phyloP scores from a whole-genome alignment of 2,888 invertebrate species.

The Aethes cnicana region DNA sequence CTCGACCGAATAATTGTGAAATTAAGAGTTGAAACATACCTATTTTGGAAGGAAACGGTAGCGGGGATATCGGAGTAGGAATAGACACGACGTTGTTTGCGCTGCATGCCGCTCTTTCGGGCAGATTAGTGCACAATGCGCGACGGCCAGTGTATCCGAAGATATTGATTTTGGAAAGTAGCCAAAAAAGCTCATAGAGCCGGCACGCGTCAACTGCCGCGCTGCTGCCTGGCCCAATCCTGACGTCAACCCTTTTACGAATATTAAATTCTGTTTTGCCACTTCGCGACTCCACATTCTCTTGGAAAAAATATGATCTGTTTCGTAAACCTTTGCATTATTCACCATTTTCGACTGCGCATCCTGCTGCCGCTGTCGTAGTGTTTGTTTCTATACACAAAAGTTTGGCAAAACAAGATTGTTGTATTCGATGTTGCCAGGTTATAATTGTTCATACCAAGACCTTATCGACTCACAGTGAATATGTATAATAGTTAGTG shows the following conservation, averaged over 20 bases:
- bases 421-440: too few species aligned
- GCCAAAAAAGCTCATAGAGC: conserved; percentile 79
- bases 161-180: conserved; percentile 81
- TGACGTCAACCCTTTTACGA: conserved; percentile 81
- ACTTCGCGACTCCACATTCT: conserved; percentile 77
- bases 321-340: conserved; percentile 68
- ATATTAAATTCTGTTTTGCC: conserved; percentile 83
- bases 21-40: conserved; percentile 2
- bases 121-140: conserved; percentile 77
- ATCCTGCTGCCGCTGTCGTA: conserved; percentile 38
- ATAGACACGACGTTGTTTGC: conserved; percentile 35
- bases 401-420: conserved; percentile 9
- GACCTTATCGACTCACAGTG: too few species aligned
- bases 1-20: conserved; percentile 20
- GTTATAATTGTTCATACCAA: too few species aligned
- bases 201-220: conserved; percentile 79
- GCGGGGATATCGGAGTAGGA: neutral
- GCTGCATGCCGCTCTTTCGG: conserved; percentile 54
- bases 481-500: too few species aligned
- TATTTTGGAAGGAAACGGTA: conserved; percentile 18
- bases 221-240: conserved; percentile 63
- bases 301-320: conserved; percentile 71
- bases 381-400: conserved; percentile 19
- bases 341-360: conserved; percentile 62
- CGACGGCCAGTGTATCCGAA: conserved; percentile 74